phyloP scores from a whole-genome alignment of 1,140 invertebrate species.

The Cherax quadricarinatus region DNA sequence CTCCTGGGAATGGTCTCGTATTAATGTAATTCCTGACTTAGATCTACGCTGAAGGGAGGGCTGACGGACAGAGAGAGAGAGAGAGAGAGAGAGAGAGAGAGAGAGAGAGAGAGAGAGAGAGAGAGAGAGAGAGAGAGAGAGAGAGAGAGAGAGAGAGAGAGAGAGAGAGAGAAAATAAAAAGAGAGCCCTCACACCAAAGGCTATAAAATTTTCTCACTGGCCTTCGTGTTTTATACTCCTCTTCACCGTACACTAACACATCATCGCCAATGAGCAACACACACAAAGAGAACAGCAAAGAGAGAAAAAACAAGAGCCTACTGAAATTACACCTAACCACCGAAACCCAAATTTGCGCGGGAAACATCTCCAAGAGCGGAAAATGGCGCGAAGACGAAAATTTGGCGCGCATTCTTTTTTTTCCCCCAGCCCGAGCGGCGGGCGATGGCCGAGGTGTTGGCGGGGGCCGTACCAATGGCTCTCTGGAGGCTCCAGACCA shows the following conservation, averaged over 20 bases:
- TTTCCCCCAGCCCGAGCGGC: background rate
- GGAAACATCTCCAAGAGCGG: background rate
- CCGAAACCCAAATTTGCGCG: too few species aligned
- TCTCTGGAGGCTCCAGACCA: conserved; percentile 22
- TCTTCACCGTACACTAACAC: too few species aligned
- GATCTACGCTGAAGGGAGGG: background rate
- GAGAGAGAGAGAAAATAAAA: background rate
- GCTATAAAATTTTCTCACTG: background rate
- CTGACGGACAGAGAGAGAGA: background rate
- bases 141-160: too few species aligned
- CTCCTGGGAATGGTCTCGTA: background rate
- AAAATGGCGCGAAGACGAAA: background rate
- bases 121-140: background rate
- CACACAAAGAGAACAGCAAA: too few species aligned
- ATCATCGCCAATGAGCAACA: too few species aligned
- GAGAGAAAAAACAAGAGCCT: too few species aligned
- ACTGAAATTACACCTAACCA: too few species aligned
- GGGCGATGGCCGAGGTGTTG: conserved; percentile 4
- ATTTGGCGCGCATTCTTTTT: too few species aligned
- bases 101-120: background rate
- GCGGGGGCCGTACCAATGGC: background rate
- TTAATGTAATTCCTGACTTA: background rate
- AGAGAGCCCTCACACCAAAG: background rate
- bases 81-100: background rate
- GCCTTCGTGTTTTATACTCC: background rate